Evolutionary conservation across 2,888 invertebrate species (phyloP), one percentile per base, ranked within the genome.

Genomic region (Idaea aversata): DNA sequence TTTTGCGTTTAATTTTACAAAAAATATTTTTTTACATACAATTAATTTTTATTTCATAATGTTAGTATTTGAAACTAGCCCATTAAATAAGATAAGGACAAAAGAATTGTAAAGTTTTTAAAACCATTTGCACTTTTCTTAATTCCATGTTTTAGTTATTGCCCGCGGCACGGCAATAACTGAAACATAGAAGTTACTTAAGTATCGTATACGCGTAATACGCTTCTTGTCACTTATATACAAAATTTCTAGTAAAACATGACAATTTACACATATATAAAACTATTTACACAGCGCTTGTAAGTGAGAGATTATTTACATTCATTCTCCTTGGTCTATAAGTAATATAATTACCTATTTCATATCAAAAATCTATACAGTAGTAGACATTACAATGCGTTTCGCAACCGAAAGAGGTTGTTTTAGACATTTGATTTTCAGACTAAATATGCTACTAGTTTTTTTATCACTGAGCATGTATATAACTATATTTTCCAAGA

Each of bases 271-370:
- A 25, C 25, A 25, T 3, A 25, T 3, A 25, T 25, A 25, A 25
- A 25, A 25, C 25, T 25, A 25, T 25, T 25, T 25, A 25, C 25
- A 25, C 25, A 25, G 25, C 25, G 3, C 25, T 34, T 34, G 15
- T 13, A 65, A 38, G 38, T 59, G 61, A 65, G n/a, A n/a, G n/a
- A n/a, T n/a, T n/a, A n/a, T 35, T 35, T 60, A 61, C 63, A 65
- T 57, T 64, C 3, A 15, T 57, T 57, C 15, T 3, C 5, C 5
- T 57, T 57, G 57, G 57, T 57, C 57, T 57, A 15, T 25, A 2
- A 25, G n/a, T n/a, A 25, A 13, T 57, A 3, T 3, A 57, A 57
- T 15, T 7, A 57, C 57, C 57, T 13, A 57, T 57, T 57, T 57
- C 1, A 7, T 7, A 57, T 13, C 57, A 3, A 57, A 15, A 15